Conservation (phyloP, 2,888 invertebrate species). For the Polydrusus pterygomalis region DNA sequence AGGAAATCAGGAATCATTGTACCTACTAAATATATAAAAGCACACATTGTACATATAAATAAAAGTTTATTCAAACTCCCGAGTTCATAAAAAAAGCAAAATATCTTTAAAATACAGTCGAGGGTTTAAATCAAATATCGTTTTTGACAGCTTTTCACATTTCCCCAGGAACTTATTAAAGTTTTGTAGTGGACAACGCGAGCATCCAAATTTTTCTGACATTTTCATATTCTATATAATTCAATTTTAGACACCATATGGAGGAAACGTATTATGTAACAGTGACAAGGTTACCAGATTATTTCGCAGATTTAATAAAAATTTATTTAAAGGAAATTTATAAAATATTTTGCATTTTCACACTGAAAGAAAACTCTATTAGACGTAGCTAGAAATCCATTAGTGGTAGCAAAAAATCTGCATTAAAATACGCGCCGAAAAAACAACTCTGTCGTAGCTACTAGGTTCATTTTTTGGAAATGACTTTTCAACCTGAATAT, state of each 20-base stretch:
- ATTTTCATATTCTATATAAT: constrained; percentile 45
- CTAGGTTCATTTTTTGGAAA: too few relatives aligned
- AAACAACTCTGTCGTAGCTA: too few relatives aligned
- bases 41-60: not conserved
- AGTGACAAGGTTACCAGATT: not conserved
- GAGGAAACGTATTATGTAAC: constrained; percentile 2
- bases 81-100: not conserved
- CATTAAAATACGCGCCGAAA: too few relatives aligned
- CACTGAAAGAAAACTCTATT: too few relatives aligned
- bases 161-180: constrained; percentile 43
- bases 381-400: too few relatives aligned
- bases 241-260: constrained; percentile 20
- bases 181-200: constrained; percentile 40
- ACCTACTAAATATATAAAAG: too few relatives aligned
- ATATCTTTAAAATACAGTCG: constrained; percentile 6
- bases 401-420: too few relatives aligned
- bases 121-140: constrained; percentile 12
- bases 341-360: too few relatives aligned
- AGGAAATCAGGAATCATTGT: too few relatives aligned
- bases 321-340: not conserved
- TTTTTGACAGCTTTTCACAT: constrained; percentile 38
- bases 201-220: constrained; percentile 51
- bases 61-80: not conserved
- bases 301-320: not conserved
- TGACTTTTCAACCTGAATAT: too few relatives aligned